Base-by-base conservation (phyloP, 2,113 vertebrate species). In the Vireo altiloquus region DNA sequence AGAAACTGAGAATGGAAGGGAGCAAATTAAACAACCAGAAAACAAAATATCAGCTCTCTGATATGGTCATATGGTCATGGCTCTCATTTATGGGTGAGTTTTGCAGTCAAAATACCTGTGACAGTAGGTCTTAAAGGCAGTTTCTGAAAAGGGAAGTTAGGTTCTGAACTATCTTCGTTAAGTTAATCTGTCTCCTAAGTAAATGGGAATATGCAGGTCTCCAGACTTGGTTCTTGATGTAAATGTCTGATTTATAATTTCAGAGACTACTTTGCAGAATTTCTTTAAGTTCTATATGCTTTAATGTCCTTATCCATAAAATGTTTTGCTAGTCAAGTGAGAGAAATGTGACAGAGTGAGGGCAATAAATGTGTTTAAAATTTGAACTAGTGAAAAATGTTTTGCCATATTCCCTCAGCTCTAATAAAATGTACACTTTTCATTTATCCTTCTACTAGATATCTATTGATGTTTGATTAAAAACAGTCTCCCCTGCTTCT, bases 391-490 rank as follows among this genome's bases (percentile, higher is more conserved):
- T 84, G 53, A 89, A 87, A 97, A 89, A 68, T 79, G 31, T 93
- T 95, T 81, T 92, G 78, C 76, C 20, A 4, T 84, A 87, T 95
- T 96, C 94, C 81, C 88, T 87, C 54, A 82, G 81, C 71, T 90
- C 71, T 86, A 88, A 93, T 93, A 94, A 96, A 95, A 92, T 46
- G 53, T 74, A 39, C 83, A 77, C 61, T 94, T 94, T 91, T 85
- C 64, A 91, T 94, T 96, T 96, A 84, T 92, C 59, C 40, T 91
- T 90, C 75, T 82, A 77, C 87, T 94, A 87, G 91, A 54, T 94
- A 95, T 82, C 93, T 95, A 93, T 95, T 91, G 91, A 92, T 94
- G 83, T 94, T 96, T 97, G 90, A 97, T 97, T 97, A 94, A 95
- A 94, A 94, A 12, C 60, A 61, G n/a, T 94, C 86, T 92, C 54